These are phyloP conservation scores for Schizopygopsis malacanthus DNA, from an alignment of 2,797 vertebrate species.

Conservation along the genomic window DNA sequence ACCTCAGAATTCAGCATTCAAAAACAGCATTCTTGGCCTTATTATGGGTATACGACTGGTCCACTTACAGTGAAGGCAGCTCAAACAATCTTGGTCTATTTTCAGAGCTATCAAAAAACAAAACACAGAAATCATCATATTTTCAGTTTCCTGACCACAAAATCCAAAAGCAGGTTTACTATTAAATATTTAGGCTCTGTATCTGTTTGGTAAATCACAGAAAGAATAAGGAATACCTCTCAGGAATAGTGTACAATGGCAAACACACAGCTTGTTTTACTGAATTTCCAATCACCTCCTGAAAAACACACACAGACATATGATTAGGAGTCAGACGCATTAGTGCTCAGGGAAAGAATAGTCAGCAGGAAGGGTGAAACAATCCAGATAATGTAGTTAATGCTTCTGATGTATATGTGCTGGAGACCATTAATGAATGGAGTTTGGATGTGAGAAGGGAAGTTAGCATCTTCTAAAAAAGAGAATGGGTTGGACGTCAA, in stretches of 20 bases:
- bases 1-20: neutral
- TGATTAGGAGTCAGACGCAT: constrained; percentile 26
- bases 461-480: constrained; percentile 1
- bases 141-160: neutral
- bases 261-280: constrained; percentile 86
- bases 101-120: constrained; percentile 81
- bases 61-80: constrained; percentile 92
- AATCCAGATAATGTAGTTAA: constrained; percentile 3
- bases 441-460: constrained; percentile 16
- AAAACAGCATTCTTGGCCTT: neutral
- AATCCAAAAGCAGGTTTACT: neutral
- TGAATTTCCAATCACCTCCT: constrained; percentile 94
- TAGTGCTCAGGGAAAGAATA: neutral
- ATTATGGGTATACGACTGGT: neutral
- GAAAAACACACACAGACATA: constrained; percentile 55
- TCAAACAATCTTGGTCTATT: constrained; percentile 85
- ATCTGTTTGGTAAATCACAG: neutral
- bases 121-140: constrained; percentile 27
- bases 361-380: constrained; percentile 16
- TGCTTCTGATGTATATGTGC: constrained; percentile 5
- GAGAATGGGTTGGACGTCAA: neutral
- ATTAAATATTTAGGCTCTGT: neutral
- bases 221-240: constrained; percentile 78
- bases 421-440: neutral
- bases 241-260: constrained; percentile 83